Conservation (phyloP, 2,113 vertebrate genomes). For the Thalassoma bifasciatum region DNA sequence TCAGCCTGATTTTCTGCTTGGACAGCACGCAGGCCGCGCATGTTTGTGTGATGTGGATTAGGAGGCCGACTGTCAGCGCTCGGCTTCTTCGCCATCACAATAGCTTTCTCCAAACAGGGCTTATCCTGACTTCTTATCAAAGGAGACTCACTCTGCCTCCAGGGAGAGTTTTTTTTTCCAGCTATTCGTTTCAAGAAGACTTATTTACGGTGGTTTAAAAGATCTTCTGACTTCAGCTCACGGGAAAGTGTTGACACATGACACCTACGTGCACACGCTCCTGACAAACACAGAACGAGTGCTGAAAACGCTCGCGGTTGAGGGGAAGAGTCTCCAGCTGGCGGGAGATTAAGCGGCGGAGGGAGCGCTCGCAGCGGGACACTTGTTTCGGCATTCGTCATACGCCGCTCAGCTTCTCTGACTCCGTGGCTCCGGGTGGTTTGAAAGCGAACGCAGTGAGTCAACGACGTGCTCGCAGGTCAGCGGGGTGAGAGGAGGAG, state of each 20-base stretch:
- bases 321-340: not conserved
- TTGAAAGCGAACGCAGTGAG: slow-evolving; percentile 15
- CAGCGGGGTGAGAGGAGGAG: not conserved
- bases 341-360: not conserved
- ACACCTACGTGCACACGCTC: not conserved
- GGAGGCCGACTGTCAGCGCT: not conserved
- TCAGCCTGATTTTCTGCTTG: slow-evolving; percentile 36
- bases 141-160: not conserved
- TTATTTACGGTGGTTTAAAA: no score
- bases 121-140: slow-evolving; percentile 2
- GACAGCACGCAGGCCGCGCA: not conserved
- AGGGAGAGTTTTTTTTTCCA: not conserved
- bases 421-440: slow-evolving; percentile 1
- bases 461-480: not conserved
- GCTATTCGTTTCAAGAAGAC: not conserved
- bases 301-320: not conserved
- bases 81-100: not conserved
- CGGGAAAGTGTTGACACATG: not conserved
- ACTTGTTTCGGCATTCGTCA: not conserved
- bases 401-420: not conserved
- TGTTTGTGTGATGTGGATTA: slow-evolving; percentile 2
- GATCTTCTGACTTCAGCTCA: no score
- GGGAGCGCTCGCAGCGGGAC: not conserved
- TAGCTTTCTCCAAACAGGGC: not conserved
- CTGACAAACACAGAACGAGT: not conserved